Evolutionary conservation across 2,888 invertebrate genomes (phyloP), one percentile per base, ranked within the genome.

Genomic region (Chrysolina oricalcia): DNA sequence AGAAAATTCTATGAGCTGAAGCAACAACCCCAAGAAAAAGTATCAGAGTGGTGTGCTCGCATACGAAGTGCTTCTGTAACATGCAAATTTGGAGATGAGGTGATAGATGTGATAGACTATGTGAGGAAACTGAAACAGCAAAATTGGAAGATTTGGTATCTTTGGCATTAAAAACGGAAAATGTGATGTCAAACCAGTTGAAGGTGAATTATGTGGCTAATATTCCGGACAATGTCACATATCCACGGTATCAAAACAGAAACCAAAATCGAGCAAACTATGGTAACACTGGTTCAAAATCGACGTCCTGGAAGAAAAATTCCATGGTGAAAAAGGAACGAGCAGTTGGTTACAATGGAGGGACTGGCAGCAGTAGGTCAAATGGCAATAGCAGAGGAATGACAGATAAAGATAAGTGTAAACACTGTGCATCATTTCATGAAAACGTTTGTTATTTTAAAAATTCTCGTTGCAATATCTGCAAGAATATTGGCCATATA

Each of bases 371-470:
- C 21, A 19, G 23, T 41, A 35, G 40, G 2, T 56, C 4, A 17
- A n/a, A 21, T 23, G 23, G 46, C 13, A 17, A 56, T 21, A 56
- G 41, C 43, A 56, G 41, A 41, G n/a, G 41, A n/a, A 62, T 17
- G 11, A 66, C 43, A 71, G 50, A 62, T 46, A 71, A 71, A 71
- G 50, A 62, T 46, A 71, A 63, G 27, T 71, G 70, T 63, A 17
- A 71, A 48, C 70, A 71, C 27, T 71, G 64, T 71, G 70, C 59
- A 41, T 43, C 13, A 1, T 21, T 21, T 64, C 70, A 71, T 48
- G 15, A 21, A 17, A 50, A 64, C 15, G 2, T 46, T 46, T 71
- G 70, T 71, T 19, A 59, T 46, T 71, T 59, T 63, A 41, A 46
- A 23, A 63, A 71, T 46, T 21, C 43, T 48, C 56, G 46, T 27